Evolutionary conservation across 2,797 vertebrate genomes (phyloP), one percentile per base, ranked within the genome.

Genomic region (Tolypeutes matacus): DNA sequence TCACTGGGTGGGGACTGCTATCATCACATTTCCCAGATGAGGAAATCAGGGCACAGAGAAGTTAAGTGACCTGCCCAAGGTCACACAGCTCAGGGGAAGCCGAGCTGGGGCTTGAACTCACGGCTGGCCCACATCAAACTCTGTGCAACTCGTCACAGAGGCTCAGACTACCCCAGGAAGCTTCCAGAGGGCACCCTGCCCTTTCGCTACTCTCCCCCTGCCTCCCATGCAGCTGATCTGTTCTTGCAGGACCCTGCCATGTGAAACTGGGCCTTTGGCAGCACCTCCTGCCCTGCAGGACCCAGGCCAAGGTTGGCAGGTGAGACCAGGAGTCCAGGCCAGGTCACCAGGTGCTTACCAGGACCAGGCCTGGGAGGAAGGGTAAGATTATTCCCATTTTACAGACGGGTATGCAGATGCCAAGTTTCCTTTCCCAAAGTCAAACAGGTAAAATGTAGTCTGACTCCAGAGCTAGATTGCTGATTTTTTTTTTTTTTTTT

Each of bases 41-140:
- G 73, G n/a, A 92, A 75, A 80, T 72, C 70, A 53, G 96, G 76
- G 73, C 49, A 56, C 62, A 34, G 77, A 72, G 91, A 81, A 7
- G 5, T 39, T 15, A 39, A 11, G 31, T 27, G 39, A 80, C 62
- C 64, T 80, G n/a, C 10, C 72, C 58, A 78, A 73, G 20, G 73
- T 65, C 95, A 91, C 87, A 49, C n/a, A 86, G 94, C 36, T 62
- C 31, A 23, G 46, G 36, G 80, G 56, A 69, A 64, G 58, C 83
- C 56, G 31, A 88, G 31, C 9, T 72, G 31, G 34, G 76, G 5
- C 72, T 95, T 93, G 76, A 92, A 73, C 49, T 84, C 67, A 86
- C 0, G 15, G 31, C 27, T 34, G 29, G 56, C 34, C n/a, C 34
- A 51, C 60, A 85, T 51, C 36, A 39, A 70, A 75, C 23, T 10